Percentiles rank a stretch among this genome's conserved stretches.
Evolutionary conservation across 2,888 invertebrate genomes (phyloP).

Genomic region (Sarcophaga carnaria): DNA sequence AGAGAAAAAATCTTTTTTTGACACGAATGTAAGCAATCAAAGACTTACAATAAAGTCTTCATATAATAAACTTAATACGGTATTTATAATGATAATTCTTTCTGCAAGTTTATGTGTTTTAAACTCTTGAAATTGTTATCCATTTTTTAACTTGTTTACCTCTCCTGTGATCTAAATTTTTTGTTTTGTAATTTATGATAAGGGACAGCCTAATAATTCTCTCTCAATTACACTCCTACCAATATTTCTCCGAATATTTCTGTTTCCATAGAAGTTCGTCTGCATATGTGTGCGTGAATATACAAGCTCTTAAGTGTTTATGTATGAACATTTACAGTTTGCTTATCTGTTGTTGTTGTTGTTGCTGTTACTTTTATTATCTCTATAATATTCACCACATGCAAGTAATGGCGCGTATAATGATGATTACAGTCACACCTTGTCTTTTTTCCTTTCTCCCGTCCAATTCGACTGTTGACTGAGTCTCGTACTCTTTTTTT

Average conservation of each 20-base stretch:
- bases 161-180: too few species aligned
- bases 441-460: conserved; percentile 23
- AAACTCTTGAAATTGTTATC: too few species aligned
- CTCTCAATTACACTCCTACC: background rate
- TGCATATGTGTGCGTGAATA: background rate
- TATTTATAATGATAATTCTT: too few species aligned
- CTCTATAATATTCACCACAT: conserved; percentile 61
- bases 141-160: too few species aligned
- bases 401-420: conserved; percentile 63
- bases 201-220: background rate
- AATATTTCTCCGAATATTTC: background rate
- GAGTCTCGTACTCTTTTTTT: background rate
- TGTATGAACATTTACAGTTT: conserved; percentile 31
- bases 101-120: too few species aligned
- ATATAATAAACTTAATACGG: too few species aligned
- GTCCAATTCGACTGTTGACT: conserved; percentile 7
- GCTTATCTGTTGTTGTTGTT: conserved; percentile 5
- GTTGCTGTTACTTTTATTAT: conserved; percentile 39
- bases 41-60: too few species aligned
- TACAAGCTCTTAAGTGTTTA: background rate
- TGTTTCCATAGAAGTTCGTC: conserved; percentile 9
- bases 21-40: too few species aligned
- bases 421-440: conserved; percentile 67
- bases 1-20: too few species aligned
- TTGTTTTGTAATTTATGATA: background rate